These are phyloP conservation scores for Monomorium pharaonis DNA, from an alignment of 1,140 invertebrate genomes.

Conservation along the genomic window DNA sequence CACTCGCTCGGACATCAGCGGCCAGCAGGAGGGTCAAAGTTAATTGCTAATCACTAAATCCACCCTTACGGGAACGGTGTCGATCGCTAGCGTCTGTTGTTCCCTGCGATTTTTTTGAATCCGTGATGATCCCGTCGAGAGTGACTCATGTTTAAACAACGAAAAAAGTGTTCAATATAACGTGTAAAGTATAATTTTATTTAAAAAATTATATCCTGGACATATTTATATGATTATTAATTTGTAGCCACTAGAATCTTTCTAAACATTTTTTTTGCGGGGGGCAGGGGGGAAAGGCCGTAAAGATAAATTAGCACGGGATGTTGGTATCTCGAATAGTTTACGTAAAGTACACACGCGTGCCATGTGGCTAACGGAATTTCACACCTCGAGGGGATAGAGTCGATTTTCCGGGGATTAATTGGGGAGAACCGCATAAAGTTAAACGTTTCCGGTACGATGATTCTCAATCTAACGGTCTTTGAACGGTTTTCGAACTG, in stretches of 20 bases:
- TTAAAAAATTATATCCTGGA: not conserved
- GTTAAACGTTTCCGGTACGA: constrained; percentile 49
- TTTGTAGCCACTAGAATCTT: not conserved
- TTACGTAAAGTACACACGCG: constrained; percentile 68
- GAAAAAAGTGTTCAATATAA: not conserved
- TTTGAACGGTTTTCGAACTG: not conserved
- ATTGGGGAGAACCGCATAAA: constrained; percentile 68
- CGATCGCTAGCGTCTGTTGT: constrained; percentile 55
- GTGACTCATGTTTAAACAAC: constrained; percentile 5
- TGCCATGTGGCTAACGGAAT: constrained; percentile 77
- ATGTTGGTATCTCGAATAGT: constrained; percentile 44
- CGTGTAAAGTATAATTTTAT: not conserved
- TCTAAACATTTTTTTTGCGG: not conserved
- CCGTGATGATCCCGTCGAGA: constrained; percentile 1
- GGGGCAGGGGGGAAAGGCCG: not conserved
- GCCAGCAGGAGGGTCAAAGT: constrained; percentile 65
- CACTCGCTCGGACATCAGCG: constrained; percentile 52
- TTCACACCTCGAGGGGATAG: constrained; percentile 72
- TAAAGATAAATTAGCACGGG: not conserved
- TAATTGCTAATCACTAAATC: constrained; percentile 72
- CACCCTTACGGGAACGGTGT: constrained; percentile 19
- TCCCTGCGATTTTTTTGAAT: constrained; percentile 67
- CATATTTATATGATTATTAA: not conserved
- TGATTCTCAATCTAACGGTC: constrained; percentile 21
- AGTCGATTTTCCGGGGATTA: constrained; percentile 72